phyloP scores from a whole-genome alignment of 2,797 vertebrate genomes.

The Anguilla marmorata region DNA sequence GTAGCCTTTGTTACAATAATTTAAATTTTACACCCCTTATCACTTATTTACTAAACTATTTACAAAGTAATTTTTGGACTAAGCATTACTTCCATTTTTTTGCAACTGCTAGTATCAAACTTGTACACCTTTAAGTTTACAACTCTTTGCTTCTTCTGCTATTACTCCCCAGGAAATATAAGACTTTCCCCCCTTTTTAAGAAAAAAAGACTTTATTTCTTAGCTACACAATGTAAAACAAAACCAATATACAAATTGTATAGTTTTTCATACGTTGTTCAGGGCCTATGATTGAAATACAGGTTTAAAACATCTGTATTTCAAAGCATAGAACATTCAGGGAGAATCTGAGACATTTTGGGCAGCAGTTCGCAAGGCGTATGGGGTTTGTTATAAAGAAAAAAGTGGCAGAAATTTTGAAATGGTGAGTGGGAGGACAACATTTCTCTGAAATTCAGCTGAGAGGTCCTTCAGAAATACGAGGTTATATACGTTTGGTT shows the following conservation, averaged over 20 bases:
- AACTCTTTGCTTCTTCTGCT: not conserved
- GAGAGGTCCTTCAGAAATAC: not conserved
- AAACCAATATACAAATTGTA: constrained; percentile 67
- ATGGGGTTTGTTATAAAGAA: not conserved
- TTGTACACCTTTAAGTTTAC: not conserved
- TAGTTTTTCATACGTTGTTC: constrained; percentile 25
- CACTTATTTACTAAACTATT: not conserved
- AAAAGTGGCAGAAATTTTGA: not conserved
- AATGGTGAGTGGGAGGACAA: not conserved
- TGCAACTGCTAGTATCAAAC: not conserved
- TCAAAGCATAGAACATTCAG: not conserved
- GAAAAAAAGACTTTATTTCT: constrained; percentile 59
- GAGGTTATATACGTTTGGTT: not conserved
- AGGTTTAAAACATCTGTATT: constrained; percentile 42
- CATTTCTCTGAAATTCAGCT: not conserved
- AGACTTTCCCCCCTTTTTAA: constrained; percentile 28
- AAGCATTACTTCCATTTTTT: not conserved
- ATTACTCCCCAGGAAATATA: not conserved
- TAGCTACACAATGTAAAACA: constrained; percentile 56
- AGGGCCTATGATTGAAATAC: constrained; percentile 54
- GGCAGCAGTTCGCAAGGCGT: not conserved
- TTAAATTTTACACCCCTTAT: not conserved
- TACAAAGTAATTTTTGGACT: not conserved
- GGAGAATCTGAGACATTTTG: not conserved
- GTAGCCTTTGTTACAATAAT: not conserved